A percentile compares a stretch with the other conserved stretches of the same genome.
Conservation (phyloP, 2,797 vertebrate genomes). For the Triplophysa yarkandensis region DNA sequence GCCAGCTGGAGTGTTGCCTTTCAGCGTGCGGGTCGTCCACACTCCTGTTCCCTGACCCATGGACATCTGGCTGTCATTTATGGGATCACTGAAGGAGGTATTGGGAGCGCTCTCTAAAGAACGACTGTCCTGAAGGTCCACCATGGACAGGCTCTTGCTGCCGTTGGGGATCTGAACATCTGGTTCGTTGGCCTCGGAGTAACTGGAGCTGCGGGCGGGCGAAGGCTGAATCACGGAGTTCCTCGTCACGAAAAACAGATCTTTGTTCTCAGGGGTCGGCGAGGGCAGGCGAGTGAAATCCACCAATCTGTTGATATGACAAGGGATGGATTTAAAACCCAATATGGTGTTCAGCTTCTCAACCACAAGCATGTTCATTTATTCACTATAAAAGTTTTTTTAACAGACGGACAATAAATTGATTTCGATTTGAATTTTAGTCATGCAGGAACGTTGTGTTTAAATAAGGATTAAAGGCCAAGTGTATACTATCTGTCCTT, state of each 20-base stretch:
- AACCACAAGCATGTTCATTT: too few species aligned
- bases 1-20: constrained; percentile 47
- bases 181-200: constrained; percentile 90
- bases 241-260: constrained; percentile 83
- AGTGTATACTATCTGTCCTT: not conserved
- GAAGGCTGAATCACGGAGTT: constrained; percentile 83
- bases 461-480: too few species aligned
- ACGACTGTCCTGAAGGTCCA: constrained; percentile 88
- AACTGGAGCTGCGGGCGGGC: constrained; percentile 89
- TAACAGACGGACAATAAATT: too few species aligned
- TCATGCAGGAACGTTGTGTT: too few species aligned
- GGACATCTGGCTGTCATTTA: constrained; percentile 84
- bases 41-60: constrained; percentile 75
- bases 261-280: constrained; percentile 98
- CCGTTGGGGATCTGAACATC: constrained; percentile 86
- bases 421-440: too few species aligned
- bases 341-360: too few species aligned
- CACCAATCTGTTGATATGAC: constrained; percentile 80
- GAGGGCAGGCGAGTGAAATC: constrained; percentile 98
- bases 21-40: constrained; percentile 75
- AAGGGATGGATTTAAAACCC: constrained; percentile 60
- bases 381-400: too few species aligned
- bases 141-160: constrained; percentile 90
- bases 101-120: constrained; percentile 67
- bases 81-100: constrained; percentile 78